These are phyloP conservation scores for Benthosema pterotum DNA, from an alignment of 2,797 vertebrate species.

Conservation along the genomic window DNA sequence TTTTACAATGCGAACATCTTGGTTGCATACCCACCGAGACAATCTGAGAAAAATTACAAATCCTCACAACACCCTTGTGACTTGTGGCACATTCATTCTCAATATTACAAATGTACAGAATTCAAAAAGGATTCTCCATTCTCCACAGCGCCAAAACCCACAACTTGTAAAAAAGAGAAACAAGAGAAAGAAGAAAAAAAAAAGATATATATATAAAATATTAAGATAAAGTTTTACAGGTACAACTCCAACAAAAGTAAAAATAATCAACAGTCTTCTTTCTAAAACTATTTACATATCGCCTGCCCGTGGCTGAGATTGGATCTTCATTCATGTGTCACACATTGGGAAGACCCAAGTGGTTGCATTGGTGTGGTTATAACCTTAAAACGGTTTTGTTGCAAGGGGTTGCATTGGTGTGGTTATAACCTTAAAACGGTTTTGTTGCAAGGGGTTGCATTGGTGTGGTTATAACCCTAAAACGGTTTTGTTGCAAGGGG, in stretches of 20 bases:
- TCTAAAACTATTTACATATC: constrained; percentile 73
- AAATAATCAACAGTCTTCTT: constrained; percentile 45
- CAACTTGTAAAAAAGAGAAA: constrained; percentile 49
- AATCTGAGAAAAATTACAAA: constrained; percentile 7
- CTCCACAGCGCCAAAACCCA: constrained; percentile 52
- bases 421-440: too few species aligned
- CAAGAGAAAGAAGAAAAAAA: constrained; percentile 36
- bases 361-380: too few species aligned
- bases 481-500: too few species aligned
- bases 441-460: too few species aligned
- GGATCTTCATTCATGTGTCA: constrained; percentile 57
- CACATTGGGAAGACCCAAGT: constrained; percentile 12
- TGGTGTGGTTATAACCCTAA: too few species aligned
- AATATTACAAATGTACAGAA: constrained; percentile 52
- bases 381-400: background rate
- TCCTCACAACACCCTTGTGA: constrained; percentile 29
- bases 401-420: too few species aligned
- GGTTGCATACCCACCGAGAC: background rate
- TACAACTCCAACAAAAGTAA: constrained; percentile 60
- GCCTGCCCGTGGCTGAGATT: constrained; percentile 29
- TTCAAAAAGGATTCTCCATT: constrained; percentile 23
- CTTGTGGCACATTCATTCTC: constrained; percentile 45
- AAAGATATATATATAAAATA: constrained; percentile 76
- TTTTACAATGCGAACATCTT: constrained; percentile 14
- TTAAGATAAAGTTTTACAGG: constrained; percentile 59